Base-by-base conservation (phyloP, 2,888 invertebrate species). In the Ditula angustiorana region DNA sequence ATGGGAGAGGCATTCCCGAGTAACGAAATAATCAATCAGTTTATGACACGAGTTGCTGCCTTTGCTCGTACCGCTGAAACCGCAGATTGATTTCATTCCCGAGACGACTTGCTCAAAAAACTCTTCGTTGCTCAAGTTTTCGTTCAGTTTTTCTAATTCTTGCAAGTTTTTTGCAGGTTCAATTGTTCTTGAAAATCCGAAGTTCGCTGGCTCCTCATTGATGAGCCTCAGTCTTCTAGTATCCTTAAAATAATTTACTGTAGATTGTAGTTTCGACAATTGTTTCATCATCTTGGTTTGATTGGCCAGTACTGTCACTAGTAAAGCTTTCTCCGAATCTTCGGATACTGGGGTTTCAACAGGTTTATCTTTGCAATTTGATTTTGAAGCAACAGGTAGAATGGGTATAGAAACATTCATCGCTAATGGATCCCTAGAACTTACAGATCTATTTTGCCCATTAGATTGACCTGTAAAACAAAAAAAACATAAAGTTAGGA, bases 41-140 rank as follows among this genome's bases (percentile, higher is more conserved):
- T 44, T 56, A 30, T 66, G 56, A 8, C 66, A 66, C 8, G 61
- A 37, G 30, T 61, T 55, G 7, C 56, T 23, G 8, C 66, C 66
- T n/a, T 24, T 33, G 33, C 53, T 5, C 2, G 23, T 44, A 10
- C 61, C 50, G 13, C 33, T 41, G 11, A 49, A 50, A 7, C 61
- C 61, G 41, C 61, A 61, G 23, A 66, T 56, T n/a, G 44, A n/a
- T 33, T 16, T 26, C 66, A 66, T 56, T 41, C 56, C 66, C 19
- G 49, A 24, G 1, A 66, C 26, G 1, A 61, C 47, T 7, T 61
- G 41, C 1, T 24, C 11, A 30, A 61, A 61, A 33, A 44, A 66
- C 13, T 61, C 55, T 8, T 44, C 56, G 35, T 61, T 55, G 13
- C 47, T 56, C 26, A 66, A 52, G 26, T 44, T 57, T 44, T 23